These are phyloP conservation scores for Xylocopa sonorina DNA, from an alignment of 1,140 invertebrate species.

Conservation along the genomic window DNA sequence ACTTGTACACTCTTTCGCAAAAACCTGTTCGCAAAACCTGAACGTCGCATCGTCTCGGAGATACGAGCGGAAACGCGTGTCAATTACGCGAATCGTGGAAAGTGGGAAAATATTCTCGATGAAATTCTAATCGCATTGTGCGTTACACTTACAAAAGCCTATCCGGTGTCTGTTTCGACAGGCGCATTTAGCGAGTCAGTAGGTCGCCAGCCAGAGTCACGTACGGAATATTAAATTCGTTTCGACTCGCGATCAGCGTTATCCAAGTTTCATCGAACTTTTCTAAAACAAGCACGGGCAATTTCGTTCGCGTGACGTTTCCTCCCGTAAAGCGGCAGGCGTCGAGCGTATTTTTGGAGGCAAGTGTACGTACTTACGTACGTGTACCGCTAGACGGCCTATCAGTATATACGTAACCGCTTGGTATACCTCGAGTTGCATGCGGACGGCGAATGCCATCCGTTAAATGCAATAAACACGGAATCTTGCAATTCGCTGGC, in stretches of 20 bases:
- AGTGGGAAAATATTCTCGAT: too few relatives aligned
- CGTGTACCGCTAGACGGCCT: slow-evolving; percentile 39
- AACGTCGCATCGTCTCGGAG: too few relatives aligned
- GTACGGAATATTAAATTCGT: not conserved
- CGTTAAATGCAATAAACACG: slow-evolving; percentile 75
- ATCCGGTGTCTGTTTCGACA: not conserved
- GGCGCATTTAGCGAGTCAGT: not conserved
- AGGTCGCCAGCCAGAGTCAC: too few relatives aligned
- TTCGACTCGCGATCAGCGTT: not conserved
- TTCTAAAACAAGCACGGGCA: not conserved
- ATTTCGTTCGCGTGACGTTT: slow-evolving; percentile 23
- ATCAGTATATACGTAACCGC: slow-evolving; percentile 53
- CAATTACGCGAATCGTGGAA: too few relatives aligned
- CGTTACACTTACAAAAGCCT: too few relatives aligned
- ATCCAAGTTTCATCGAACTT: not conserved
- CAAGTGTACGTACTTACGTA: slow-evolving; percentile 56
- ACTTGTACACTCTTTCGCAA: slow-evolving; percentile 63
- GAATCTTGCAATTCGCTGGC: slow-evolving; percentile 71
- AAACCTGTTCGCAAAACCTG: slow-evolving; percentile 15
- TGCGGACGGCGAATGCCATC: slow-evolving; percentile 70
- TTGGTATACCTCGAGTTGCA: slow-evolving; percentile 66
- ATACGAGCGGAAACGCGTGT: too few relatives aligned
- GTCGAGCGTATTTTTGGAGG: slow-evolving; percentile 51
- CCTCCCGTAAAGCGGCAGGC: too few relatives aligned
- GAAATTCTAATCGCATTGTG: too few relatives aligned